Conservation (phyloP, 1,140 invertebrate species). For the Chironomus tepperi region DNA sequence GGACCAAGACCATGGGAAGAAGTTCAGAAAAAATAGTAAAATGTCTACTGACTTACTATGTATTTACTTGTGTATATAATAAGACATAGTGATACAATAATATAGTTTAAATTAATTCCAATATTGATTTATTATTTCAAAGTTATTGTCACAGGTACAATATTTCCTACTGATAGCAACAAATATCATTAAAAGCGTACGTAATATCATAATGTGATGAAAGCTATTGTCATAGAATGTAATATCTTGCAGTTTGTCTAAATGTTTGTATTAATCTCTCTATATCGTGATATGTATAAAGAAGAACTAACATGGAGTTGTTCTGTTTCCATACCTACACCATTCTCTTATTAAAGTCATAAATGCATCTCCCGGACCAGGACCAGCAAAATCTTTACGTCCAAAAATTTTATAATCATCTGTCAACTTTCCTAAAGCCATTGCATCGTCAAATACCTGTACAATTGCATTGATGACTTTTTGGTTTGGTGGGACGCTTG, state of each 20-base stretch:
- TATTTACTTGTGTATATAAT: background rate
- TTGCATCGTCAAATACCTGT: background rate
- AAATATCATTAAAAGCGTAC: too few relatives aligned
- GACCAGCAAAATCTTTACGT: background rate
- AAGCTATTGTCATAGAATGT: too few relatives aligned
- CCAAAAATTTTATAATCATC: background rate
- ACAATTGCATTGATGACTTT: background rate
- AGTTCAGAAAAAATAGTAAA: slow-evolving; percentile 24
- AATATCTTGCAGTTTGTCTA: too few relatives aligned
- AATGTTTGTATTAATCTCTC: too few relatives aligned
- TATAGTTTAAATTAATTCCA: too few relatives aligned
- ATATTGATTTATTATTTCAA: too few relatives aligned
- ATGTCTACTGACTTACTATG: background rate
- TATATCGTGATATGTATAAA: too few relatives aligned
- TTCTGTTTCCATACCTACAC: background rate
- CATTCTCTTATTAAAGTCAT: background rate
- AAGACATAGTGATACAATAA: too few relatives aligned
- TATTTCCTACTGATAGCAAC: too few relatives aligned
- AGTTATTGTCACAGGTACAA: too few relatives aligned
- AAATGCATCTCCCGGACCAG: background rate
- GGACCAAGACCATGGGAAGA: slow-evolving; percentile 74
- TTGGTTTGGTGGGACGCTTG: background rate
- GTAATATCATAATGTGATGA: too few relatives aligned
- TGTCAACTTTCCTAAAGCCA: background rate
- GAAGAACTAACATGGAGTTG: background rate